Percentiles rank a stretch among this genome's conserved stretches.
phyloP scores from a whole-genome alignment of 2,888 invertebrate species.

The Branchipolynoe longqiensis region DNA sequence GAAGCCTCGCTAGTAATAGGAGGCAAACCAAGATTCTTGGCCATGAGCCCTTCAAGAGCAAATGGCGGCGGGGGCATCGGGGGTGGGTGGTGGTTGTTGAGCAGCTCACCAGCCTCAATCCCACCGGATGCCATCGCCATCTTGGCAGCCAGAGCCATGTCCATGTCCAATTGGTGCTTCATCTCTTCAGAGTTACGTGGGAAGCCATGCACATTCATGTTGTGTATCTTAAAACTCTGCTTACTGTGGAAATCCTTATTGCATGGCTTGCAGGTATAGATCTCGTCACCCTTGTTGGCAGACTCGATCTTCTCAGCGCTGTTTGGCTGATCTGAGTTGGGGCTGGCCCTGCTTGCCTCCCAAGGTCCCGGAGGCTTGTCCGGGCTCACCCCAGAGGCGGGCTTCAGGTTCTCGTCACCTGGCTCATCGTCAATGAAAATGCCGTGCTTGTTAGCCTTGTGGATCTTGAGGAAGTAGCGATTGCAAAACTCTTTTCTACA shows the following conservation, averaged over 20 bases:
- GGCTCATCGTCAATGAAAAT: constrained; percentile 68
- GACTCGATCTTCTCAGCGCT: constrained; percentile 55
- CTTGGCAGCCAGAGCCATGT: constrained; percentile 49
- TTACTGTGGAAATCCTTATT: constrained; percentile 94
- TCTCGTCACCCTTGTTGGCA: constrained; percentile 31
- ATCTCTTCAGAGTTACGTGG: background rate
- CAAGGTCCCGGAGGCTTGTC: constrained; percentile 23
- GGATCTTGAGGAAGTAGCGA: constrained; percentile 80
- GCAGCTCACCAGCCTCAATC: constrained; percentile 41
- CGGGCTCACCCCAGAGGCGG: constrained; percentile 4
- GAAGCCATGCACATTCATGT: constrained; percentile 76
- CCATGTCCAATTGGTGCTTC: constrained; percentile 35
- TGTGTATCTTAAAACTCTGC: constrained; percentile 84
- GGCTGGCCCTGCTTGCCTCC: constrained; percentile 50
- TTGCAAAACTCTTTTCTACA: constrained; percentile 86
- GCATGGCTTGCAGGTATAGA: constrained; percentile 70
- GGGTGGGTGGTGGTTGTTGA: constrained; percentile 33
- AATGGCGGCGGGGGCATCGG: constrained; percentile 48
- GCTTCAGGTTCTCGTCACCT: background rate
- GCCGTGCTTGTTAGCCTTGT: constrained; percentile 81
- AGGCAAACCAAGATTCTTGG: constrained; percentile 35
- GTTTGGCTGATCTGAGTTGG: constrained; percentile 41
- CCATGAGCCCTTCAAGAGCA: constrained; percentile 54
- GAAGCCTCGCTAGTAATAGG: constrained; percentile 19
- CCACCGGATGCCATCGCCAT: constrained; percentile 40